phyloP scores from a whole-genome alignment of 1,140 invertebrate genomes.

The Conus betulinus region DNA sequence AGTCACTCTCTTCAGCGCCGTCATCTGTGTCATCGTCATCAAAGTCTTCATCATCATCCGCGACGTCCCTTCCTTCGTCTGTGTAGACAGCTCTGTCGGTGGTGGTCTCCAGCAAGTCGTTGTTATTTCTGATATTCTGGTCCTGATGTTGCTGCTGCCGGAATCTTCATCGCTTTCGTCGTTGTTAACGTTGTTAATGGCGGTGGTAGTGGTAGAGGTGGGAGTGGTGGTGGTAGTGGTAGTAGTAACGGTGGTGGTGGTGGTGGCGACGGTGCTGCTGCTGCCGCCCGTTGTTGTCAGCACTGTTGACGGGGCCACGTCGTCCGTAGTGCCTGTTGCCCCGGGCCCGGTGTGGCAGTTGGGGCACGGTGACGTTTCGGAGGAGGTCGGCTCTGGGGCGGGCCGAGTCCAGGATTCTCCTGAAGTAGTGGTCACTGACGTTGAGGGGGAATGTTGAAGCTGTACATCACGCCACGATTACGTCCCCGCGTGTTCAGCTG shows the following conservation, averaged over 20 bases:
- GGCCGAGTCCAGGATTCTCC: conserved; percentile 20
- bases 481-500: conserved; percentile 62
- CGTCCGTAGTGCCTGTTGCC: neutral
- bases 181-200: neutral
- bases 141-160: neutral
- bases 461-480: conserved; percentile 70
- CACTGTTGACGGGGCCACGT: neutral
- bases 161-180: neutral
- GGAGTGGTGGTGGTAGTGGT: neutral
- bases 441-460: conserved; percentile 68
- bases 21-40: neutral
- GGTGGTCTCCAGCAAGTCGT: neutral
- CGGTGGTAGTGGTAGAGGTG: neutral
- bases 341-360: neutral
- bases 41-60: neutral
- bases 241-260: neutral
- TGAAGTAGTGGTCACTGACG: conserved; percentile 38
- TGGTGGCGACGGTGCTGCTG: neutral
- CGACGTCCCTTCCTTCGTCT: neutral
- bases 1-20: neutral
- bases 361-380: neutral
- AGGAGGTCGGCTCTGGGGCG: neutral
- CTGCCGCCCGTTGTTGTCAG: neutral
- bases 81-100: neutral
- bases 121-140: neutral